These are phyloP conservation scores for Petrocephalus microphthalmus DNA, from an alignment of 2,113 vertebrate species.

Conservation along the genomic window DNA sequence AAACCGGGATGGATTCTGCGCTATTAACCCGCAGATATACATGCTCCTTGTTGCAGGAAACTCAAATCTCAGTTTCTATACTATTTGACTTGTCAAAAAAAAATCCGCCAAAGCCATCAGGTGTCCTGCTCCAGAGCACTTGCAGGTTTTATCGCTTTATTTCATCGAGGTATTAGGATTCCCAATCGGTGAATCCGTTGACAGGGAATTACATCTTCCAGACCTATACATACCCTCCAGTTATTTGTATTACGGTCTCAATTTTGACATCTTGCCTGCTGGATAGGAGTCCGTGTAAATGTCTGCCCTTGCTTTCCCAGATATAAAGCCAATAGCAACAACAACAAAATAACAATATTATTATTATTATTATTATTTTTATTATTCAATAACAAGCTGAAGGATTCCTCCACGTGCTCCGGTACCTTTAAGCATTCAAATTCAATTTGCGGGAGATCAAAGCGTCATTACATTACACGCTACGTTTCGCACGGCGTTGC, in stretches of 20 bases:
- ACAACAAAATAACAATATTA: constrained; percentile 10
- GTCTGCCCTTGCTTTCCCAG: background rate
- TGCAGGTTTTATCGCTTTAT: constrained; percentile 26
- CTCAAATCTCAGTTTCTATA: background rate
- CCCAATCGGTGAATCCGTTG: constrained; percentile 38
- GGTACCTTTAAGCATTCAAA: constrained; percentile 42
- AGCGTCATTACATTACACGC: constrained; percentile 38
- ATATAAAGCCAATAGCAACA: constrained; percentile 9
- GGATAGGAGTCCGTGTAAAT: constrained; percentile 26
- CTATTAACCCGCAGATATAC: background rate
- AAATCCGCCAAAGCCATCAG: background rate
- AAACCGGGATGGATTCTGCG: background rate
- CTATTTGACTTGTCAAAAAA: background rate
- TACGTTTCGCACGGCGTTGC: constrained; percentile 25
- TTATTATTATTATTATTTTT: constrained; percentile 16
- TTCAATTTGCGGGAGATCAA: constrained; percentile 45
- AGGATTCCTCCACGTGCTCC: constrained; percentile 23
- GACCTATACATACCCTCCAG: constrained; percentile 40
- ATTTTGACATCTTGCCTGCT: constrained; percentile 25
- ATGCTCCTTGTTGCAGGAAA: background rate
- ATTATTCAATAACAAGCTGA: background rate
- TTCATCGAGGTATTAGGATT: constrained; percentile 44
- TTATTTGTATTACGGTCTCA: constrained; percentile 45
- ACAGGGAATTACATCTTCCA: constrained; percentile 40
- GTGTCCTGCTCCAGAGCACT: constrained; percentile 25